These are phyloP conservation scores for Pantherophis guttatus DNA, from an alignment of 2,113 vertebrate species.

Conservation along the genomic window DNA sequence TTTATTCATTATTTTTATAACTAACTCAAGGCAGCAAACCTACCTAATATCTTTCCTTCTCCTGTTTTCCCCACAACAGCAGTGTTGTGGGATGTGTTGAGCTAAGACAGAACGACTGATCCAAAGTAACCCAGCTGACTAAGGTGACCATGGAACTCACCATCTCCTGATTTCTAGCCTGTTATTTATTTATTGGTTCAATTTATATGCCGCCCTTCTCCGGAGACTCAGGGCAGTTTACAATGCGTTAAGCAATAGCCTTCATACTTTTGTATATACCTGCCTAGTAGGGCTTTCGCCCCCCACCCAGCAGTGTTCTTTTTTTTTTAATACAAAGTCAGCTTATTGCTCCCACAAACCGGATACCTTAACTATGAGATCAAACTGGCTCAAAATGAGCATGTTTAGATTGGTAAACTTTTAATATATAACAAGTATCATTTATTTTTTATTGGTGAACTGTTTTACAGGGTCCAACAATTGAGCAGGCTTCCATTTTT, in stretches of 20 bases:
- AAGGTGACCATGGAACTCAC: not conserved
- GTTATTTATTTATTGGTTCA: too few relatives aligned
- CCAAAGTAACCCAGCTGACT: not conserved
- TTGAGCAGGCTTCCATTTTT: constrained; percentile 71
- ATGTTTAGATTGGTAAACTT: not conserved
- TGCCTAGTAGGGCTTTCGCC: too few relatives aligned
- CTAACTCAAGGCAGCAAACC: not conserved
- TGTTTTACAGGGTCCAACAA: constrained; percentile 68
- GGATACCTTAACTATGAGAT: not conserved
- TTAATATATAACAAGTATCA: not conserved
- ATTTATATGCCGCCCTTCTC: too few relatives aligned
- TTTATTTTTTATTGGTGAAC: not conserved
- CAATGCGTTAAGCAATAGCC: too few relatives aligned
- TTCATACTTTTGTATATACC: too few relatives aligned
- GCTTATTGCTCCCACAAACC: too few relatives aligned
- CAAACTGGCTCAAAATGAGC: not conserved
- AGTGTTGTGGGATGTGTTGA: not conserved
- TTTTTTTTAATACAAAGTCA: too few relatives aligned
- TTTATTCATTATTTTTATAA: not conserved
- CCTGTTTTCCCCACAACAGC: not conserved
- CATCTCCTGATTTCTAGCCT: not conserved
- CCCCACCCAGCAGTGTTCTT: too few relatives aligned
- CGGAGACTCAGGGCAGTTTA: too few relatives aligned
- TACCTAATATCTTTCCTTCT: not conserved
- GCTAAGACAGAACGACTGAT: not conserved